phyloP scores from a whole-genome alignment of 2,888 invertebrate genomes.

The Drosophila sordidapex region DNA sequence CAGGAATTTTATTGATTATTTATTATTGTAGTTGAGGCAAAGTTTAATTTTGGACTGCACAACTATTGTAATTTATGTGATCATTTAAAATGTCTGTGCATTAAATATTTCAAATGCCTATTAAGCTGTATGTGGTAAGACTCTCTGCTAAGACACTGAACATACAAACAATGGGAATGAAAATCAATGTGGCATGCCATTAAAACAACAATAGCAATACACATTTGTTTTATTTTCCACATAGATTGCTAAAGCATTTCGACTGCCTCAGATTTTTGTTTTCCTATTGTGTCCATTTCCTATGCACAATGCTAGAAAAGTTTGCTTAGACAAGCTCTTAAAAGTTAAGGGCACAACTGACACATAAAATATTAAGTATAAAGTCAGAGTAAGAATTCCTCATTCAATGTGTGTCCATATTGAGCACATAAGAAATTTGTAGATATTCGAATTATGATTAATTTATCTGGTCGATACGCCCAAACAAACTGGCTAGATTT shows the following conservation, averaged over 20 bases:
- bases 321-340: neutral
- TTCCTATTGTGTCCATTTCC: conserved; percentile 44
- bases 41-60: conserved; percentile 26
- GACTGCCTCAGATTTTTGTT: neutral
- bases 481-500: neutral
- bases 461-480: conserved; percentile 31
- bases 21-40: conserved; percentile 6
- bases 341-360: conserved; percentile 1
- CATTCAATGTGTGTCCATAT: conserved; percentile 10
- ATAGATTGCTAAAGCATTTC: conserved; percentile 1
- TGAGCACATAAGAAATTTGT: conserved; percentile 3
- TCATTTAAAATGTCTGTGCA: conserved; percentile 8
- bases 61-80: conserved; percentile 27
- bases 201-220: conserved; percentile 22
- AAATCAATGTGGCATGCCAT: conserved; percentile 30
- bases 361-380: conserved; percentile 11
- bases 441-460: conserved; percentile 34
- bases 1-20: conserved; percentile 50
- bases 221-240: neutral
- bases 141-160: neutral
- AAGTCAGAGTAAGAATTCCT: neutral
- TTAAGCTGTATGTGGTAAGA: neutral
- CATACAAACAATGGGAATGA: neutral
- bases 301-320: conserved; percentile 30
- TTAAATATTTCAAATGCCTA: neutral